Evolutionary conservation across 2,797 vertebrate genomes (phyloP).

Genomic region (Bovichtus variegatus): DNA sequence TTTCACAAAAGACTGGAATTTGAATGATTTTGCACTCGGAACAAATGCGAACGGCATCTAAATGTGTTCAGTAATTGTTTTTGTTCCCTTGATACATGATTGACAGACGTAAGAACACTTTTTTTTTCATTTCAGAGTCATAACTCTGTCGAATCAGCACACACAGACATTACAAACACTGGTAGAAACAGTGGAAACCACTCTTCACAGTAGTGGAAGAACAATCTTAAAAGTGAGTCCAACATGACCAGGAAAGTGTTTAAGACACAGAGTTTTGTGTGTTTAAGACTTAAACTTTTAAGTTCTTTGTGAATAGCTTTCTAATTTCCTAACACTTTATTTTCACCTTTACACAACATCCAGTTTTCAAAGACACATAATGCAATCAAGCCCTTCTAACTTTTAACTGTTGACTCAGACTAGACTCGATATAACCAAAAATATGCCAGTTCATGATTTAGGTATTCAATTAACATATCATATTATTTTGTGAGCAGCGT

Average conservation of each 20-base stretch:
- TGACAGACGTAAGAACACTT: background rate
- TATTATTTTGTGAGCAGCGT: background rate
- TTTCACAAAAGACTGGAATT: background rate
- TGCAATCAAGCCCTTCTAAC: background rate
- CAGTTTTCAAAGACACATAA: background rate
- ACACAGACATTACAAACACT: background rate
- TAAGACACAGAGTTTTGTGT: too few relatives aligned
- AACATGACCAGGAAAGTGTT: too few relatives aligned
- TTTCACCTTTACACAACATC: too few relatives aligned
- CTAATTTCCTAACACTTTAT: too few relatives aligned
- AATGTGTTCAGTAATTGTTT: background rate
- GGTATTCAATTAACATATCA: background rate
- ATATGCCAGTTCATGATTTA: background rate
- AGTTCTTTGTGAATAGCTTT: too few relatives aligned
- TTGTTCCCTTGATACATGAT: background rate
- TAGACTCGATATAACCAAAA: too few relatives aligned
- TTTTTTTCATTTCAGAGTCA: background rate
- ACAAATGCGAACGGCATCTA: background rate
- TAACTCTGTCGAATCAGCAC: background rate
- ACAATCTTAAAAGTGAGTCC: too few relatives aligned
- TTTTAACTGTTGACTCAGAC: background rate
- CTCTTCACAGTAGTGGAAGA: too few relatives aligned
- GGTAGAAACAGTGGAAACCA: too few relatives aligned
- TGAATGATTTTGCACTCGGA: background rate
- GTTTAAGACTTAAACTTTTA: too few relatives aligned